Evolutionary conservation across 2,113 vertebrate species (phyloP).

Genomic region (Neoarius graeffei): DNA sequence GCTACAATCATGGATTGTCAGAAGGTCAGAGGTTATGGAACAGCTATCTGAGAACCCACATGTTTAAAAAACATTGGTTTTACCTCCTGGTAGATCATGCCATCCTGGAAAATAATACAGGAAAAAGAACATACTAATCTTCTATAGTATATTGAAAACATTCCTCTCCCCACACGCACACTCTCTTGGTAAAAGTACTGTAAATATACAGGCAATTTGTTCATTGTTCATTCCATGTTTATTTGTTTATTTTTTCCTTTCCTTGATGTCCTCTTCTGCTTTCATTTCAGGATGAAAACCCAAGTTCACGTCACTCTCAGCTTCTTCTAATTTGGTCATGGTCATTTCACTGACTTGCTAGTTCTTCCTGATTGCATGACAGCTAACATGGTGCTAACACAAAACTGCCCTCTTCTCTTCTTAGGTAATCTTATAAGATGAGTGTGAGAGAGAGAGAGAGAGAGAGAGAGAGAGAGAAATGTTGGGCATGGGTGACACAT

Average conservation of each 20-base stretch:
- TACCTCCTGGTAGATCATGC: neutral
- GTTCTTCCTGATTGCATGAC: neutral
- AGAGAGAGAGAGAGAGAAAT: neutral
- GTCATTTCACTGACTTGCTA: too few species aligned
- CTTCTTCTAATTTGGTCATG: neutral
- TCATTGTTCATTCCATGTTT: neutral
- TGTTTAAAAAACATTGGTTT: neutral
- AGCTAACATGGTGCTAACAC: neutral
- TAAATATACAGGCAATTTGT: neutral
- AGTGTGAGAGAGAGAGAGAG: neutral
- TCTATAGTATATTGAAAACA: neutral
- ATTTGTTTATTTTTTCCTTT: neutral
- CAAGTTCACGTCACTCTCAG: neutral
- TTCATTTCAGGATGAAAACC: neutral
- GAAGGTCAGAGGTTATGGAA: neutral
- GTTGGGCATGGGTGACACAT: neutral
- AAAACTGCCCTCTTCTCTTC: neutral
- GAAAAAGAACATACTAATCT: neutral
- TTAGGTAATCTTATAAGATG: neutral
- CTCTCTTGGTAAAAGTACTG: too few species aligned
- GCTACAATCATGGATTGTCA: neutral
- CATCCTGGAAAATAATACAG: neutral
- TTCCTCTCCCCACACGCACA: neutral
- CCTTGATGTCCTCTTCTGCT: neutral
- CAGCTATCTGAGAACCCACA: neutral